Conservation (phyloP, 2,113 vertebrate species). For the Ranitomeya imitator region DNA sequence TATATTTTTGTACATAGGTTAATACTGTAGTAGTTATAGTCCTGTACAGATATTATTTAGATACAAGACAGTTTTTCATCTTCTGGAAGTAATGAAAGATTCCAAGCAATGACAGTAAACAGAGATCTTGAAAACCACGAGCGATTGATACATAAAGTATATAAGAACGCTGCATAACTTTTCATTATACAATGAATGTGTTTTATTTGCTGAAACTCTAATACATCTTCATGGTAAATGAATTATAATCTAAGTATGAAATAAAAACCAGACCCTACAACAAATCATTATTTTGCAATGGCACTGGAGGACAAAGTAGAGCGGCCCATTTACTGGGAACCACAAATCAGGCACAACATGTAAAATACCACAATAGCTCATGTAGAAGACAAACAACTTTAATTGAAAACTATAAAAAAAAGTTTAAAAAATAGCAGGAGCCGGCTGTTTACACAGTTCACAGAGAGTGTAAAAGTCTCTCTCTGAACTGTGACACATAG, state of each 20-base stretch:
- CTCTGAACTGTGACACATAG: conserved; percentile 48
- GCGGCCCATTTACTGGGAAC: not conserved
- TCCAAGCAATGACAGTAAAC: not conserved
- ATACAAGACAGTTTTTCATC: no score
- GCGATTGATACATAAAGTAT: not conserved
- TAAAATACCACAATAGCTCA: conserved; percentile 12
- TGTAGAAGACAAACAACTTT: conserved; percentile 34
- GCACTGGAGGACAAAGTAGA: not conserved
- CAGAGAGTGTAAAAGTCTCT: conserved; percentile 44
- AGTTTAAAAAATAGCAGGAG: conserved; percentile 20
- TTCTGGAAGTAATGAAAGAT: no score
- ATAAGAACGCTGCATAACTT: not conserved
- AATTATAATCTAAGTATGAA: not conserved
- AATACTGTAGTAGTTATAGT: not conserved
- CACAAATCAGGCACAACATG: conserved; percentile 25
- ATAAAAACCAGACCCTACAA: not conserved
- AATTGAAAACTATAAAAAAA: conserved; percentile 49
- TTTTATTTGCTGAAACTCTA: not conserved
- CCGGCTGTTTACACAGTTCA: conserved; percentile 53
- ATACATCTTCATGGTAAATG: not conserved
- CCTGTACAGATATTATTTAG: not conserved
- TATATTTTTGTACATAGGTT: not conserved
- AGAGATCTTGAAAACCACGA: not conserved
- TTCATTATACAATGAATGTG: not conserved
- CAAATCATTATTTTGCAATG: not conserved